Conservation (phyloP, 2,113 vertebrate genomes). For the Chaetodon auriga region DNA sequence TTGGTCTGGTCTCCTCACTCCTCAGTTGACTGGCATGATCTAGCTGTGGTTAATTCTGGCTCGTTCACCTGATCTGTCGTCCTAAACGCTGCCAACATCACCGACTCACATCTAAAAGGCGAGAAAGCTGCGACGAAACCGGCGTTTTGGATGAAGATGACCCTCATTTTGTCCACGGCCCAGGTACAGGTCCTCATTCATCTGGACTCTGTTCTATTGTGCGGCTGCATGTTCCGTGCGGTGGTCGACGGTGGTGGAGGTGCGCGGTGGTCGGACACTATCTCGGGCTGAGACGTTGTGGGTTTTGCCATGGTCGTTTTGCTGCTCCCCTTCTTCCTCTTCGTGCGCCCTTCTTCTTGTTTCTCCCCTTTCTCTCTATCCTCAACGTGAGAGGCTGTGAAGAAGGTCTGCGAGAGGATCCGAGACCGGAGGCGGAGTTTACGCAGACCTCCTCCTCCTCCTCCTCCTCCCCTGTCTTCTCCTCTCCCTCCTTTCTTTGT, state of each 20-base stretch:
- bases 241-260: constrained; percentile 65
- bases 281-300: constrained; percentile 71
- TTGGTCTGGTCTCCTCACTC: constrained; percentile 64
- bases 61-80: constrained; percentile 75
- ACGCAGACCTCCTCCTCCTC: constrained; percentile 55
- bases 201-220: constrained; percentile 71
- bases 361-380: constrained; percentile 64
- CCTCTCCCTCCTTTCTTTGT: constrained; percentile 56
- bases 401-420: constrained; percentile 76
- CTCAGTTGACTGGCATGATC: constrained; percentile 66
- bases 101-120: constrained; percentile 76
- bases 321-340: constrained; percentile 60
- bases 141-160: constrained; percentile 85
- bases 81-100: constrained; percentile 74
- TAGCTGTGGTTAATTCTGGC: constrained; percentile 60
- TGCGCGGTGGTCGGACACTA: constrained; percentile 75
- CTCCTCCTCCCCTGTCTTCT: constrained; percentile 30
- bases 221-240: constrained; percentile 74
- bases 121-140: constrained; percentile 86
- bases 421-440: constrained; percentile 74
- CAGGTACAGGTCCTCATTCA: constrained; percentile 78
- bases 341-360: constrained; percentile 58
- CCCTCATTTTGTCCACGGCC: constrained; percentile 85
- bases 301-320: constrained; percentile 80
- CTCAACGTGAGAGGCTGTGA: constrained; percentile 72